Evolutionary conservation across 2,888 invertebrate species (phyloP), one percentile per base, ranked within the genome.

Genomic region (Epirrhoe alternata): DNA sequence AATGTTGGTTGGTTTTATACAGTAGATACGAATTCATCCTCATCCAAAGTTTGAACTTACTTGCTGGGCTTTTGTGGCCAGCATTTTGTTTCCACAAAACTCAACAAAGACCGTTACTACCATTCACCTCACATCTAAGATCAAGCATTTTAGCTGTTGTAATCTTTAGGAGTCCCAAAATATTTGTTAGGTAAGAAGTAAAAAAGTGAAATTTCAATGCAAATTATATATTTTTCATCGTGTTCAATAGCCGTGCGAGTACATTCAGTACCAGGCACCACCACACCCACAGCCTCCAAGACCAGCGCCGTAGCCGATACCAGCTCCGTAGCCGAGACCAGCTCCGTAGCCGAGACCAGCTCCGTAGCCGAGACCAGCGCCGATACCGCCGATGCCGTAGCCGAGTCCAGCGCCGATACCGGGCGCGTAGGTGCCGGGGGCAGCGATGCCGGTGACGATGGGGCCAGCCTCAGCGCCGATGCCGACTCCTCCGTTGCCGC

Each of bases 401-500:
- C 45, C 47, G 33, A 47, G 17, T 12, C 57, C 57, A n/a, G 51
- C 56, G 10, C 61, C 42, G 47, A 61, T 16, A 12, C 60, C 61
- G 30, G 68, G 61, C 24, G 56, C 66, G 57, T 64, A 62, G 16
- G 30, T 16, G 2, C 64, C 73, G n/a, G 74, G 66, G 5, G 70
- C 17, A 6, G 64, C 16, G 31, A 69, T 70, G 1, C 72, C 70
- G 12, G 74, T 65, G 45, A 61, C 50, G 6, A 70, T 65, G 33
- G 71, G 64, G 7, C 62, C 62, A 53, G 61, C 66, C 30, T 64
- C 62, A 6, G 50, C 64, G 54, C 57, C 57, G 56, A 75, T 76
- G n/a, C 70, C 77, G 1, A 74, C 65, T 6, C 66, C 65, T 12
- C 75, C 79, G 24, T 76, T 69, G n/a, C 77, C 80, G 55, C 80